Evolutionary conservation across 1,140 invertebrate genomes (phyloP), one percentile per base, ranked within the genome.

Genomic region (Aphelinus certus): DNA sequence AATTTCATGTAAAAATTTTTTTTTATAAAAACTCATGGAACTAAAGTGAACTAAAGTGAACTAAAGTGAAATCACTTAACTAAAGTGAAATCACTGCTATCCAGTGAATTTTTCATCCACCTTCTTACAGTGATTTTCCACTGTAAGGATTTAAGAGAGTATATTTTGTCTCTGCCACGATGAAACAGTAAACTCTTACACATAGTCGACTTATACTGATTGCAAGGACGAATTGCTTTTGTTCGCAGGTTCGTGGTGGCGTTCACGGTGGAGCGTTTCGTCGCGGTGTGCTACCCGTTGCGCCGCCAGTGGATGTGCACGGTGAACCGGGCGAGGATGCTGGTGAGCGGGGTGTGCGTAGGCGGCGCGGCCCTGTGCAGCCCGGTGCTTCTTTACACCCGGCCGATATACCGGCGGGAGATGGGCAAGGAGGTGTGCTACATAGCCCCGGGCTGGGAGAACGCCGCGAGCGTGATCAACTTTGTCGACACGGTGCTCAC

Each of bases 211-310:
- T 26, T 26, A 26, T 26, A 26, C 26, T 26, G 26, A 26, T 26
- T 26, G 26, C 26, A 26, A 26, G 26, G 26, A 26, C 26, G 26
- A 26, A 26, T 26, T 26, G 26, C 26, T 26, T 45, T 9, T 10
- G 42, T 64, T 64, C 5, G 3, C 66, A 75, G 73, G 73, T 89
- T 95, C 67, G 93, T 95, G 1, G 94, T 96, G 3, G 93, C 94
- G 2, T 96, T 97, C 83, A 96, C 95, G 0, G 90, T 95, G 0
- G 95, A 97, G 82, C 85, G 95, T 43, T 96, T 95, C 82, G 91
- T 96, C 4, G 95, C 95, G 0, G 94, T 96, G 1, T 90, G 92
- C 82, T 93, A 76, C 89, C 95, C 95, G 0, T 82, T 96, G 57
- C 90, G 90, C 58, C 88, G 95, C 1, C 93, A 93, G 53, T 90